Base-by-base conservation (phyloP, 2,888 invertebrate species). In the Macaria liturata region DNA sequence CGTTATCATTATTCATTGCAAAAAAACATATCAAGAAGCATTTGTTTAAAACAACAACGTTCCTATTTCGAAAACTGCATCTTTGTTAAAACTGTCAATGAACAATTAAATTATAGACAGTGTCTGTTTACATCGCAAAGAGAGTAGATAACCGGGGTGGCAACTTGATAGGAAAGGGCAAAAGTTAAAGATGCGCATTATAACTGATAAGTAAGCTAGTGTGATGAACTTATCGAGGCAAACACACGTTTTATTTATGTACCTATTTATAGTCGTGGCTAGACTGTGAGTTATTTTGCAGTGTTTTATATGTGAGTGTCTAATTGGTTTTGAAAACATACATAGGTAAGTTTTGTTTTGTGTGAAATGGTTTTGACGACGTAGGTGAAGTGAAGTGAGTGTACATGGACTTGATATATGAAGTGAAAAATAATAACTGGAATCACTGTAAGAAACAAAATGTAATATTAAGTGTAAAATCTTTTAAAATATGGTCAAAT, bases 151-250 rank as follows among this genome's bases (percentile, higher is more conserved):
- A 86, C 63, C 79, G 71, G 81, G 85, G 84, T 88, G 86, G 87
- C 79, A 86, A 88, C 87, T 72, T 79, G 88, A 88, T 88, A 88
- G 66, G 54, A 66, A 67, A 69, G 88, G 82, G 75, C 85, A 89
- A 83, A 83, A 77, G 88, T 82, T 83, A 51, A 84, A 88, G 87
- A 87, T 83, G 85, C 77, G 76, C 74, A 77, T 77, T 80, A 79
- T 52, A 45, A 48, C 69, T 67, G 88, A 88, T 87, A 88, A 71
- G 77, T 70, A 75, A 74, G 78, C 80, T 45, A 82, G 88, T 83
- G 75, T 89, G 88, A 83, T 85, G 88, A 88, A 88, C 88, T 81
- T 86, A 69, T 68, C 66, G 67, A 71, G 73, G 84, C 82, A 83
- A 83, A 85, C 81, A 85, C 76, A 62, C 63, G 60, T 74, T 78